These are phyloP conservation scores for Etheostoma nigrum DNA, from an alignment of 2,797 vertebrate genomes.

Conservation along the genomic window DNA sequence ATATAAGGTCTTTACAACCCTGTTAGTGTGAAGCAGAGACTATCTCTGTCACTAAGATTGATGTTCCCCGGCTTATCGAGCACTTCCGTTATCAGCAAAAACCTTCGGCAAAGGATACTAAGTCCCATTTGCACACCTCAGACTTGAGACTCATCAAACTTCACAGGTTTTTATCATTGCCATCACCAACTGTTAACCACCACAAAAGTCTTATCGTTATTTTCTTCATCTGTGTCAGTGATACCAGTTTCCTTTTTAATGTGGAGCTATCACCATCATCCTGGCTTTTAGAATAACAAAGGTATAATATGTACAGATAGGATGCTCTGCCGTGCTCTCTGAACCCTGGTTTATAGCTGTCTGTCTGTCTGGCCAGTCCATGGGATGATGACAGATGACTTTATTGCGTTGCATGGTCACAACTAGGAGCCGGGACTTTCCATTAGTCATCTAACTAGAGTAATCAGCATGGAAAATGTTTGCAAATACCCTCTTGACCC, in stretches of 20 bases:
- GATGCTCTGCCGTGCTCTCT: slow-evolving; percentile 73
- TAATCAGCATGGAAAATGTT: slow-evolving; percentile 80
- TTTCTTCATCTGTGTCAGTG: slow-evolving; percentile 56
- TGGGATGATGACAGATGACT: slow-evolving; percentile 81
- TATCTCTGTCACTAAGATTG: slow-evolving; percentile 82
- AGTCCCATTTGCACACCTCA: slow-evolving; percentile 64
- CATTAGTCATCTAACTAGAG: slow-evolving; percentile 81
- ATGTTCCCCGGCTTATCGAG: slow-evolving; percentile 79
- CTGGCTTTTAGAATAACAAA: slow-evolving; percentile 52
- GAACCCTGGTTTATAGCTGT: slow-evolving; percentile 83
- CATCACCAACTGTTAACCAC: slow-evolving; percentile 47
- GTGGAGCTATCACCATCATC: slow-evolving; percentile 35
- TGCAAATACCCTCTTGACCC: slow-evolving; percentile 68
- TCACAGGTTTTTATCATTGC: slow-evolving; percentile 49
- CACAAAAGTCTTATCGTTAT: slow-evolving; percentile 51
- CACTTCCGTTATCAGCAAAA: slow-evolving; percentile 79
- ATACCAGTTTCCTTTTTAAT: slow-evolving; percentile 52
- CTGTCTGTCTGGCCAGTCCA: slow-evolving; percentile 78
- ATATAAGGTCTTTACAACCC: slow-evolving; percentile 84
- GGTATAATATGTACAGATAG: slow-evolving; percentile 56
- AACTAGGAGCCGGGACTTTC: slow-evolving; percentile 82
- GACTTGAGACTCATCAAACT: slow-evolving; percentile 61
- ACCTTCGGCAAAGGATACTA: slow-evolving; percentile 73
- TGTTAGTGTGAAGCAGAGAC: slow-evolving; percentile 75
- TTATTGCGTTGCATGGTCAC: slow-evolving; percentile 81